Conservation (phyloP, 2,888 invertebrate species). For the Maniola hyperantus region DNA sequence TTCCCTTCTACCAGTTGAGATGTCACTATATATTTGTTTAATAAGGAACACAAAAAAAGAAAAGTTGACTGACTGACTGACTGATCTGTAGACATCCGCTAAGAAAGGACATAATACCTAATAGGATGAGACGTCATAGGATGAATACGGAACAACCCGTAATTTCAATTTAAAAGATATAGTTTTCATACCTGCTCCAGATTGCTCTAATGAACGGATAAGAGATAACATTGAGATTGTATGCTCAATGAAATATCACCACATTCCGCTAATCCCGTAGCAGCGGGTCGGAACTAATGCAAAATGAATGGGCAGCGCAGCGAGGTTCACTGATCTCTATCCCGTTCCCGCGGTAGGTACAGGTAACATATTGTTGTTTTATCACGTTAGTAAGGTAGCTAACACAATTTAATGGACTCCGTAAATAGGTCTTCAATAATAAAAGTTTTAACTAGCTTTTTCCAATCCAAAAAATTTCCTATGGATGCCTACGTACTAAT, state of each 20-base stretch:
- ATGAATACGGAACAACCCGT: too few relatives aligned
- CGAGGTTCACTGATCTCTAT: constrained; percentile 61
- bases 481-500: too few relatives aligned
- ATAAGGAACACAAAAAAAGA: too few relatives aligned
- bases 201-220: constrained; percentile 5
- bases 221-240: constrained; percentile 14
- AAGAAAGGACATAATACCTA: too few relatives aligned
- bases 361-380: constrained; percentile 29
- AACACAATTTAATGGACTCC: neutral
- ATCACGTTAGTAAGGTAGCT: constrained; percentile 2
- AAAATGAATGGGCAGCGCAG: constrained; percentile 55
- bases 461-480: too few relatives aligned
- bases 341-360: constrained; percentile 33
- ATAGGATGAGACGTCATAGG: too few relatives aligned
- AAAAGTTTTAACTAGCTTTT: neutral
- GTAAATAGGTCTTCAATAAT: neutral
- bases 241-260: constrained; percentile 14
- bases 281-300: constrained; percentile 53
- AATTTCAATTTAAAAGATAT: too few relatives aligned
- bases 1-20: too few relatives aligned
- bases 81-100: too few relatives aligned
- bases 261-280: constrained; percentile 23
- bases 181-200: neutral
- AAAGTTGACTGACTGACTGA: too few relatives aligned
- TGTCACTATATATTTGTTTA: too few relatives aligned